Conservation (phyloP, 2,113 vertebrate genomes). For the Oryzias melastigma region DNA sequence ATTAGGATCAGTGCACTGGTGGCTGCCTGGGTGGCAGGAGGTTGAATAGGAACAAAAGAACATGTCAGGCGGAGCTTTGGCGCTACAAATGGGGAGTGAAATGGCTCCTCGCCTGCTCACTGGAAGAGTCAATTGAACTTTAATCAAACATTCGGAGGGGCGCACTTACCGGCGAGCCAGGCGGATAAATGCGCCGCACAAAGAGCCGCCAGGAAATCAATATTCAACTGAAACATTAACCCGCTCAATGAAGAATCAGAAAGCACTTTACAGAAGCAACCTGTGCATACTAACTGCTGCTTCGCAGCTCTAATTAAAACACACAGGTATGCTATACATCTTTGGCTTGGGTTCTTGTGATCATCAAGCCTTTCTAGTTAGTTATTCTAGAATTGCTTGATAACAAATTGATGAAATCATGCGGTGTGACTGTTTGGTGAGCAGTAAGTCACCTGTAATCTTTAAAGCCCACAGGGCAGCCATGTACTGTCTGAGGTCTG, state of each 20-base stretch:
- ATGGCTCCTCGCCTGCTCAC: slow-evolving; percentile 77
- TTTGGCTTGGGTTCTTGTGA: slow-evolving; percentile 17
- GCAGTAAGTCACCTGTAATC: slow-evolving; percentile 73
- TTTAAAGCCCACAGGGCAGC: slow-evolving; percentile 61
- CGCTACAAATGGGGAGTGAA: slow-evolving; percentile 82
- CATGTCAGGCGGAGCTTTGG: slow-evolving; percentile 77
- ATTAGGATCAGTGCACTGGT: slow-evolving; percentile 78
- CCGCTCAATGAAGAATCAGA: slow-evolving; percentile 88
- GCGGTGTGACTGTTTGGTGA: slow-evolving; percentile 33
- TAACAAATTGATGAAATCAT: slow-evolving; percentile 47
- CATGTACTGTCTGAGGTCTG: slow-evolving; percentile 57
- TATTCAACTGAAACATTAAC: slow-evolving; percentile 93
- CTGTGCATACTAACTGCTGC: slow-evolving; percentile 82
- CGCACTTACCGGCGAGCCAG: slow-evolving; percentile 70
- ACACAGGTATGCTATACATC: slow-evolving; percentile 8
- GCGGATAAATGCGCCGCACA: slow-evolving; percentile 84
- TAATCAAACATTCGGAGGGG: slow-evolving; percentile 92
- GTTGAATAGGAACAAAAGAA: slow-evolving; percentile 87
- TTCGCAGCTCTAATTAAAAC: slow-evolving; percentile 74
- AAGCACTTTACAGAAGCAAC: slow-evolving; percentile 82
- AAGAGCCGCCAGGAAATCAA: slow-evolving; percentile 90
- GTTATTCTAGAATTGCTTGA: slow-evolving; percentile 4
- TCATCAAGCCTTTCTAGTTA: slow-evolving; percentile 46
- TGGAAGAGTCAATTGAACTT: slow-evolving; percentile 88
- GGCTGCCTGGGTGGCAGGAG: slow-evolving; percentile 87